A percentile compares a stretch with the other conserved stretches of the same genome.
Evolutionary conservation across 2,113 vertebrate species (phyloP).

Genomic region (Hipposideros armiger): DNA sequence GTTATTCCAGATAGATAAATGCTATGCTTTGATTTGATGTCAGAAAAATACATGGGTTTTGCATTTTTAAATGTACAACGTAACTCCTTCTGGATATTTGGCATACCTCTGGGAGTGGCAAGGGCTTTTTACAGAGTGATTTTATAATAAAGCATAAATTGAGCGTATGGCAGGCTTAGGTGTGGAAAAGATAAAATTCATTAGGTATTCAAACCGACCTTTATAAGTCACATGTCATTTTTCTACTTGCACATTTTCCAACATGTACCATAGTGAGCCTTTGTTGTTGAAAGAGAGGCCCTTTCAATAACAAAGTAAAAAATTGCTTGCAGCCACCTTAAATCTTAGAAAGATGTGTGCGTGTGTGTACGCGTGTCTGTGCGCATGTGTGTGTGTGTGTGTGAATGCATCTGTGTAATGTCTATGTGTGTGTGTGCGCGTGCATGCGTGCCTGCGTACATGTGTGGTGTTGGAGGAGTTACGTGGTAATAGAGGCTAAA

Average conservation of each 20-base stretch:
- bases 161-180: background rate
- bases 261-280: background rate
- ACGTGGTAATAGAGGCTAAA: background rate
- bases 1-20: background rate
- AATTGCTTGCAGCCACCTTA: background rate
- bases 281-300: background rate
- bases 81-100: constrained; percentile 19
- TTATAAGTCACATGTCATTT: background rate
- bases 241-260: background rate
- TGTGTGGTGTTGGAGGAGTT: background rate
- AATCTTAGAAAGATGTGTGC: background rate
- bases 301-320: background rate
- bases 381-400: background rate
- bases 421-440: background rate
- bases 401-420: background rate
- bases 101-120: background rate
- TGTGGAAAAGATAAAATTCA: background rate
- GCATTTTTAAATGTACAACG: background rate
- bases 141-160: background rate
- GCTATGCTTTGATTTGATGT: constrained; percentile 39
- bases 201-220: background rate
- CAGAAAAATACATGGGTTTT: background rate
- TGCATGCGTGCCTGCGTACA: background rate
- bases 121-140: background rate
- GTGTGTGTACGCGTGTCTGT: background rate